Conservation (phyloP, 2,113 vertebrate genomes). For the Myiagra hebetior region DNA sequence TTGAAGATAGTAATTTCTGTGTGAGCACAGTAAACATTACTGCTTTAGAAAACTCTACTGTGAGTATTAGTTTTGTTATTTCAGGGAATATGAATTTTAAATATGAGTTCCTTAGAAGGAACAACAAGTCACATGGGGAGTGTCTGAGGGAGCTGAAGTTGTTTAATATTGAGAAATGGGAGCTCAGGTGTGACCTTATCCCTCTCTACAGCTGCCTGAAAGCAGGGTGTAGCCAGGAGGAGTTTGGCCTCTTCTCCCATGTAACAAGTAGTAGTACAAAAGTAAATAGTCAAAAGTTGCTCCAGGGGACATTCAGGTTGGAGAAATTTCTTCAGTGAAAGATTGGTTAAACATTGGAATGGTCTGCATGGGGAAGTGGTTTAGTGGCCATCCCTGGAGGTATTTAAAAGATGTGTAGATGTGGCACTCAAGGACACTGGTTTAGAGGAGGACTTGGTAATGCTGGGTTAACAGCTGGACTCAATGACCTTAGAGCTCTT, state of each 20-base stretch:
- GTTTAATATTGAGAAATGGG: neutral
- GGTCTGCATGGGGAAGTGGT: neutral
- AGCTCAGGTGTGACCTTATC: neutral
- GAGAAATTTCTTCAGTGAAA: neutral
- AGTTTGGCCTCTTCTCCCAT: neutral
- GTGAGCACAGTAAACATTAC: neutral
- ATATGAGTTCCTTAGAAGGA: neutral
- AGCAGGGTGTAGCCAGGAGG: accelerated
- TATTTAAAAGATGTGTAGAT: neutral
- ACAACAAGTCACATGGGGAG: neutral
- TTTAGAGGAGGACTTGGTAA: neutral
- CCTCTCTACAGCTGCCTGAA: neutral
- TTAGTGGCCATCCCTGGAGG: neutral
- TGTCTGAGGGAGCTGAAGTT: neutral
- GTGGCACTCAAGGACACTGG: accelerated
- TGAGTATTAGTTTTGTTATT: neutral
- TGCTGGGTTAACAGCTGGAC: accelerated
- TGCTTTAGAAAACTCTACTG: neutral
- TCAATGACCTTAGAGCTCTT: neutral
- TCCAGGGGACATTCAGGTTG: neutral
- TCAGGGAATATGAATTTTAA: neutral
- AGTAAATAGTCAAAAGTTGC: neutral
- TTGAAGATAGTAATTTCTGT: neutral
- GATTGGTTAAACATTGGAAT: neutral
- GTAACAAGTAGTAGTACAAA: neutral